phyloP scores from a whole-genome alignment of 2,888 invertebrate species.

The Aproaerema taeniolella region DNA sequence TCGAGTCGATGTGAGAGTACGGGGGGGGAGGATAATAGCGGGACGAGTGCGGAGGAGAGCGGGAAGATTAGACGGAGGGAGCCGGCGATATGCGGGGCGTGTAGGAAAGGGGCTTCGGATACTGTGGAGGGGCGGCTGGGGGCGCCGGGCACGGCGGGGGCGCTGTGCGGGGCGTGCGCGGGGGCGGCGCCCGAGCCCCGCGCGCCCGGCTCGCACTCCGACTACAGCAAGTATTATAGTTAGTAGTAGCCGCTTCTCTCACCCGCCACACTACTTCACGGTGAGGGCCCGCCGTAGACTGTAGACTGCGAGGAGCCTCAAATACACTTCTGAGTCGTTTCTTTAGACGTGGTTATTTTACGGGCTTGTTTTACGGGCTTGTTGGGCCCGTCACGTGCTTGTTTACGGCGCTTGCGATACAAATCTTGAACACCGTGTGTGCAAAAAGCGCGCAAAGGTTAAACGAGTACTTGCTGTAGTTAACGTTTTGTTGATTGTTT shows the following conservation, averaged over 20 bases:
- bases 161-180: constrained; percentile 29
- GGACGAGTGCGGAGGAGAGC: constrained; percentile 39
- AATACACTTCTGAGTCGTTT: too few relatives aligned
- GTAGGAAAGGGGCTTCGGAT: constrained; percentile 37
- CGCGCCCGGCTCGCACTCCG: constrained; percentile 62
- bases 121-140: constrained; percentile 45
- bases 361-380: too few relatives aligned
- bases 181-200: constrained; percentile 24
- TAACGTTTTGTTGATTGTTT: too few relatives aligned
- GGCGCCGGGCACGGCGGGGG: constrained; percentile 31
- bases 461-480: too few relatives aligned
- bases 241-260: constrained; percentile 71
- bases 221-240: constrained; percentile 78
- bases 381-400: too few relatives aligned
- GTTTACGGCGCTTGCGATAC: too few relatives aligned
- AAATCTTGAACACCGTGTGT: too few relatives aligned
- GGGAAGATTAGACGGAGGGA: constrained; percentile 21
- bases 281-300: constrained; percentile 24
- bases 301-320: too few relatives aligned
- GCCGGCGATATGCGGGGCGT: constrained; percentile 26
- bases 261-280: constrained; percentile 37
- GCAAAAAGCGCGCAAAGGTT: too few relatives aligned
- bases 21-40: constrained; percentile 39
- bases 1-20: constrained; percentile 42
- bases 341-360: too few relatives aligned